Conservation (phyloP, 2,888 invertebrate species). For the Capitulum mitella region DNA sequence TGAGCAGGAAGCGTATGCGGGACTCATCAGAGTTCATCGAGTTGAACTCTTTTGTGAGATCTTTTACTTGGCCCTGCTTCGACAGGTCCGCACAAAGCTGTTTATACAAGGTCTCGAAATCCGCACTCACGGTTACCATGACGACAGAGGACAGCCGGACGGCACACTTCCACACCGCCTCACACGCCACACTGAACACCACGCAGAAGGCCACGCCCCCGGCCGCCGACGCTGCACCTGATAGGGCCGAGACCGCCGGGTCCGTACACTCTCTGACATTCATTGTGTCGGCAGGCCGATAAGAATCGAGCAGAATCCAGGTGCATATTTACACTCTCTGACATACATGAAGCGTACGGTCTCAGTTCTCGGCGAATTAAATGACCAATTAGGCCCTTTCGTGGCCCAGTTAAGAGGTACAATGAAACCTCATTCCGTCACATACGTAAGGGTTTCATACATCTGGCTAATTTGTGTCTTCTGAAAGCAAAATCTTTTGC, state of each 20-base stretch:
- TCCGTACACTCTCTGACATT: not conserved
- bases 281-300: no score
- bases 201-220: not conserved
- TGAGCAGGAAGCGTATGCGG: not conserved
- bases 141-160: not conserved
- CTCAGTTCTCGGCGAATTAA: not conserved
- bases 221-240: not conserved
- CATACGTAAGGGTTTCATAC: no score
- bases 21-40: not conserved
- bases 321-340: slow-evolving; percentile 16
- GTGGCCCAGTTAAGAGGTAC: no score
- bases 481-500: no score
- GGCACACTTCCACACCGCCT: not conserved
- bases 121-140: not conserved
- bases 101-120: not conserved
- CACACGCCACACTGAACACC: not conserved
- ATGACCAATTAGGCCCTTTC: no score
- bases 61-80: not conserved
- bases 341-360: not conserved
- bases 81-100: not conserved
- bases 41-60: slow-evolving; percentile 14
- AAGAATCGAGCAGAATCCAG: no score
- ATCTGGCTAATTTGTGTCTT: no score
- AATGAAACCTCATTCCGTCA: no score
- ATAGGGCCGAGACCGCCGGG: not conserved